Evolutionary conservation across 2,888 invertebrate genomes (phyloP).

Genomic region (Tricholauxania praeusta): DNA sequence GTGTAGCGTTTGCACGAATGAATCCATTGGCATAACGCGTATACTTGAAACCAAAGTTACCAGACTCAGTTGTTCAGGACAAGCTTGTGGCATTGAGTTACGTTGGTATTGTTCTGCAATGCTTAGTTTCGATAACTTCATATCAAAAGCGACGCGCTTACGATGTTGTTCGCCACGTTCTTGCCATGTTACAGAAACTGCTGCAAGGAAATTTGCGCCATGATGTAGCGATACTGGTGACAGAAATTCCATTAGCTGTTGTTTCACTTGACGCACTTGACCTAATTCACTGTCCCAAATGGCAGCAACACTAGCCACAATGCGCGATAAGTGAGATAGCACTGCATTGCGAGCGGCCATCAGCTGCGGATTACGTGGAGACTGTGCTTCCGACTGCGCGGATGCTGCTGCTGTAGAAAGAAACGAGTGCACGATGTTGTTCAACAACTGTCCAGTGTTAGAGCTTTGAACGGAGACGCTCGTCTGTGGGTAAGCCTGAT

Average conservation of each 20-base stretch:
- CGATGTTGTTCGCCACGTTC: constrained; percentile 72
- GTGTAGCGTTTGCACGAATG: constrained; percentile 83
- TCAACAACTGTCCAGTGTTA: constrained; percentile 80
- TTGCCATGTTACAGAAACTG: constrained; percentile 89
- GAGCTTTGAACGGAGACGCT: constrained; percentile 71
- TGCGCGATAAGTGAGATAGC: constrained; percentile 82
- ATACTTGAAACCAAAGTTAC: constrained; percentile 85
- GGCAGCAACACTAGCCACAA: constrained; percentile 82
- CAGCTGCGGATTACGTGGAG: constrained; percentile 63
- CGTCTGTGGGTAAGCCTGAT: constrained; percentile 71
- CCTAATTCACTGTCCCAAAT: constrained; percentile 83
- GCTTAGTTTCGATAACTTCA: constrained; percentile 48
- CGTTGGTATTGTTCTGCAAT: constrained; percentile 62
- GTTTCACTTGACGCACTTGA: constrained; percentile 72
- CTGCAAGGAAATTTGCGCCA: constrained; percentile 82
- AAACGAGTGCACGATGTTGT: constrained; percentile 85
- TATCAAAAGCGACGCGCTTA: constrained; percentile 67
- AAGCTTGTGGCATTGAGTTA: constrained; percentile 71
- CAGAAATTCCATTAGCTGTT: constrained; percentile 83
- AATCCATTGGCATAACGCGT: constrained; percentile 86
- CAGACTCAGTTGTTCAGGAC: constrained; percentile 78
- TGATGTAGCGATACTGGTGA: constrained; percentile 88
- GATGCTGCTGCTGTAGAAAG: constrained; percentile 70
- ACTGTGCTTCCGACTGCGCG: constrained; percentile 55
- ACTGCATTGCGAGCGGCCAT: constrained; percentile 78